Evolutionary conservation across 2,797 vertebrate species (phyloP).

Genomic region (Tadarida brasiliensis): DNA sequence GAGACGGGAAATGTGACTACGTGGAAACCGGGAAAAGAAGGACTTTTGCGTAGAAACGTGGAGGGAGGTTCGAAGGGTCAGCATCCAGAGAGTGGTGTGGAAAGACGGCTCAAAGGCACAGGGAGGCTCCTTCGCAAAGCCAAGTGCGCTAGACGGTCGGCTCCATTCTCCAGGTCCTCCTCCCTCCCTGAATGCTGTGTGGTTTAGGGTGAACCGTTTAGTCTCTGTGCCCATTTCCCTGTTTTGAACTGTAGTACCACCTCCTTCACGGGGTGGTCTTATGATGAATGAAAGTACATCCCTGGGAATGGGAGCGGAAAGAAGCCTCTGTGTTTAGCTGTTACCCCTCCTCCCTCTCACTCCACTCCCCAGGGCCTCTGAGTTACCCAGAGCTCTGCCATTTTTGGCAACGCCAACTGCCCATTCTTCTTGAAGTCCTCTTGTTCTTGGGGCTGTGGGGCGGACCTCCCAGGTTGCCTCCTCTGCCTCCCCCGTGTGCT

Average conservation of each 20-base stretch:
- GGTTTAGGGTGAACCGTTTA: neutral
- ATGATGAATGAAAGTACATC: neutral
- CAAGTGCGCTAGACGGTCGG: neutral
- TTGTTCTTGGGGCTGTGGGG: neutral
- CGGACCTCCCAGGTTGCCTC: accelerated
- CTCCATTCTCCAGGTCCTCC: neutral
- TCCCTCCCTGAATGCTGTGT: neutral
- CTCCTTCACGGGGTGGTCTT: neutral
- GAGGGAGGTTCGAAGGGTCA: neutral
- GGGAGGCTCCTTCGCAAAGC: neutral
- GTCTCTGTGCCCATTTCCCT: neutral
- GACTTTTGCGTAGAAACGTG: neutral
- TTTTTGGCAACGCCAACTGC: neutral
- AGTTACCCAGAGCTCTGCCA: neutral
- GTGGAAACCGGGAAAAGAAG: neutral
- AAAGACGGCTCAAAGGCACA: accelerated
- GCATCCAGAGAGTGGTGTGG: neutral
- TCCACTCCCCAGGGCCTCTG: neutral
- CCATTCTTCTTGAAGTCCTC: neutral
- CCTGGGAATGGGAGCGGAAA: slow-evolving; percentile 29
- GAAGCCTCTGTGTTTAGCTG: neutral
- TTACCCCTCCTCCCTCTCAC: neutral
- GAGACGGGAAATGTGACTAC: neutral
- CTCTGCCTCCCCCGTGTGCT: accelerated
- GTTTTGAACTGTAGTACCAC: neutral